A percentile compares a stretch with the other conserved stretches of the same genome.
phyloP scores from a whole-genome alignment of 2,888 invertebrate genomes.

The Cyrtodaria siliqua region DNA sequence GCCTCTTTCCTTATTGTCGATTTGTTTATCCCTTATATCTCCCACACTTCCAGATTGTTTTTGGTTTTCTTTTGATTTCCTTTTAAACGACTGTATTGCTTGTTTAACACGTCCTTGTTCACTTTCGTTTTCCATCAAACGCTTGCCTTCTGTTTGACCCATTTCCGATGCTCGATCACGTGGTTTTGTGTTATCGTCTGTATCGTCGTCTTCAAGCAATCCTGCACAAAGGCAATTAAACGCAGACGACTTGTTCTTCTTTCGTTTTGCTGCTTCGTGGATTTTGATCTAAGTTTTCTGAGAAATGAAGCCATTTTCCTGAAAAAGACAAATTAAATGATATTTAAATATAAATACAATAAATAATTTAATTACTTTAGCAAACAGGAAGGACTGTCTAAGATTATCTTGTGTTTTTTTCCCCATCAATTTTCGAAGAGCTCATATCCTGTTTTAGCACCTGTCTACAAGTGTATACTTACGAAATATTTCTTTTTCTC shows the following conservation, averaged over 20 bases:
- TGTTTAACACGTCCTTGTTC: too few relatives aligned
- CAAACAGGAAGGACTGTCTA: too few relatives aligned
- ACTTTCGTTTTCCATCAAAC: neutral
- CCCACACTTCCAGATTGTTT: neutral
- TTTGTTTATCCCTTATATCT: neutral
- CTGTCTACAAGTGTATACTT: too few relatives aligned
- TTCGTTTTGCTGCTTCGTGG: slow-evolving; percentile 4
- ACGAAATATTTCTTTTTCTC: too few relatives aligned
- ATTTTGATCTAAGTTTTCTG: slow-evolving; percentile 28
- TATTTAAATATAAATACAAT: too few relatives aligned
- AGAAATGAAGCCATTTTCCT: slow-evolving; percentile 52
- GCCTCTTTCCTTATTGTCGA: neutral
- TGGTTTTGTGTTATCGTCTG: slow-evolving; percentile 26
- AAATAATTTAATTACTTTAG: too few relatives aligned
- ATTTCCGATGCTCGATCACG: slow-evolving; percentile 16
- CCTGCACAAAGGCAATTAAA: slow-evolving; percentile 31
- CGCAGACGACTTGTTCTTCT: slow-evolving; percentile 18
- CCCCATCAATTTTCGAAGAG: too few relatives aligned
- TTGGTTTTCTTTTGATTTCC: too few relatives aligned
- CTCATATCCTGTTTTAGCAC: too few relatives aligned
- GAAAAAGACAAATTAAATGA: slow-evolving; percentile 21
- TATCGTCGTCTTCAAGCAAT: slow-evolving; percentile 19
- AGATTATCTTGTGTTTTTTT: too few relatives aligned
- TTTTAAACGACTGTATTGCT: too few relatives aligned
- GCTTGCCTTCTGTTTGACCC: slow-evolving; percentile 43